Conservation (phyloP, 2,113 vertebrate species). For the Gracilinanus agilis region DNA sequence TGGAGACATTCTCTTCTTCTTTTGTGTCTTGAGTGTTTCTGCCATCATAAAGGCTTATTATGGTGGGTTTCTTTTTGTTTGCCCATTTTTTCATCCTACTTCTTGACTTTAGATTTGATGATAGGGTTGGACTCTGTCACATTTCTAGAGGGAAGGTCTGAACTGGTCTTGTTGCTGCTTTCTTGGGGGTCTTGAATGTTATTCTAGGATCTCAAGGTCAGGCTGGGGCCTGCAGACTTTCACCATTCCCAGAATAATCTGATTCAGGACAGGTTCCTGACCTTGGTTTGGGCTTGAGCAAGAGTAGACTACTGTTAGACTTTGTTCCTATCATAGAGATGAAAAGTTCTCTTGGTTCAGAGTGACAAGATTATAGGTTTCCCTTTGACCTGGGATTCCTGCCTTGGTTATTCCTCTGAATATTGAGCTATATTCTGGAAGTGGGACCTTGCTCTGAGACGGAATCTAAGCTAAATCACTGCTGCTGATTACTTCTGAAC, state of each 20-base stretch:
- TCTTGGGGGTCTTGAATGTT: background rate
- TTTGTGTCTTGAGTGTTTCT: background rate
- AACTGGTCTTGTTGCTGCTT: background rate
- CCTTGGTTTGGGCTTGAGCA: background rate
- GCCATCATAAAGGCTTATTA: background rate
- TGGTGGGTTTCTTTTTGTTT: too few relatives aligned
- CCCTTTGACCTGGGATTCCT: background rate
- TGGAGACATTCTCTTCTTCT: background rate
- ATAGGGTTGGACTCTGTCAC: too few relatives aligned
- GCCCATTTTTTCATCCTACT: background rate
- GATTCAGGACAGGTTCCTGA: background rate
- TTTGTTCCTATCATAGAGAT: background rate
- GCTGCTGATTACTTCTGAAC: background rate
- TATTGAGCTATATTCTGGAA: background rate
- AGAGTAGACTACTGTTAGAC: background rate
- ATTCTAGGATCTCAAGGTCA: background rate
- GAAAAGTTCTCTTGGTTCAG: background rate
- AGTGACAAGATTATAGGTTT: background rate
- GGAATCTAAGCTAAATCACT: background rate
- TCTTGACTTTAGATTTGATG: background rate
- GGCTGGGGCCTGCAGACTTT: background rate
- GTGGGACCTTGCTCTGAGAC: background rate
- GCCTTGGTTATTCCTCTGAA: background rate
- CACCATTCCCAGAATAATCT: background rate
- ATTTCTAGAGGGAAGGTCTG: background rate